Conservation (phyloP, 1,140 invertebrate species). For the Lasioglossum albipes region DNA sequence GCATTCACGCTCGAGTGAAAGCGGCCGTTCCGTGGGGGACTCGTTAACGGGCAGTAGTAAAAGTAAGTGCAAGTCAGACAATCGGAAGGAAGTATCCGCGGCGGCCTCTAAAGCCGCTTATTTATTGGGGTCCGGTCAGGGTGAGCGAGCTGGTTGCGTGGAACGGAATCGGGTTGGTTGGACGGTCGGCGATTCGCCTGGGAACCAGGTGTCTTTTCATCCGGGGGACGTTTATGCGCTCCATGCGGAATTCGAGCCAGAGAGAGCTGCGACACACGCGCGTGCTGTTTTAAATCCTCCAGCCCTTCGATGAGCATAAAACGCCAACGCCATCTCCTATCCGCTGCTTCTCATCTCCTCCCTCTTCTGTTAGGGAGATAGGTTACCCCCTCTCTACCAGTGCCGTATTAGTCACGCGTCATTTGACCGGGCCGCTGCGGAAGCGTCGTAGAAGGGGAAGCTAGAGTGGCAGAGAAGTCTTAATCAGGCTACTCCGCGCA, state of each 20-base stretch:
- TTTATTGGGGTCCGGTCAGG: conserved; percentile 39
- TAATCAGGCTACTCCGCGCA: too few species aligned
- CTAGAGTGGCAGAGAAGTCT: too few species aligned
- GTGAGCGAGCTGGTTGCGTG: neutral
- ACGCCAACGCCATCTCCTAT: neutral
- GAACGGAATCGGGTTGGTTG: neutral
- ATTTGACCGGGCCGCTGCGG: too few species aligned
- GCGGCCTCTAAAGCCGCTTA: conserved; percentile 49
- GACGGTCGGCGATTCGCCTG: conserved; percentile 7
- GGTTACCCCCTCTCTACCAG: too few species aligned
- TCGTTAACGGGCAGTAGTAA: conserved; percentile 54
- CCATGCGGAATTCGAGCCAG: conserved; percentile 42
- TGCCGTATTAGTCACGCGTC: too few species aligned
- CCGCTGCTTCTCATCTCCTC: too few species aligned
- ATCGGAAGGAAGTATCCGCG: conserved; percentile 50
- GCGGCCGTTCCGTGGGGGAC: neutral
- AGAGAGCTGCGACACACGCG: conserved; percentile 25
- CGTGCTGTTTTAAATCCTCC: conserved; percentile 2
- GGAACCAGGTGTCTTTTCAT: conserved; percentile 26
- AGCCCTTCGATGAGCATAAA: conserved; percentile 4
- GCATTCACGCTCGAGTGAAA: neutral
- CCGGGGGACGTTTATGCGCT: conserved; percentile 36
- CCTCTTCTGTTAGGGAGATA: neutral
- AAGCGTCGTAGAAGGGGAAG: too few species aligned
- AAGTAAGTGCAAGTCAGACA: conserved; percentile 45